phyloP scores from a whole-genome alignment of 2,888 invertebrate species.

The Dione juno region DNA sequence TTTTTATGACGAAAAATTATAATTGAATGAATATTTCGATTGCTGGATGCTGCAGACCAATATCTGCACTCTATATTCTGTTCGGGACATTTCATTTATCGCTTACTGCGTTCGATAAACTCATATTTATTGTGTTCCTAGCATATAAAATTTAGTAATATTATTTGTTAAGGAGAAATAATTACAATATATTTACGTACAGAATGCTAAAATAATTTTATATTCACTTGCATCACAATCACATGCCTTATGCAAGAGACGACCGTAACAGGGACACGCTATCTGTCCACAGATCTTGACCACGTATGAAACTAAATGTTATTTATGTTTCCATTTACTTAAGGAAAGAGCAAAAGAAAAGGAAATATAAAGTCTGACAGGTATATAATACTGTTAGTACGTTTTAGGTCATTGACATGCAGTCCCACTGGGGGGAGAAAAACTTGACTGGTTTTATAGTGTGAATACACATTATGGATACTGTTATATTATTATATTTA shows the following conservation, averaged over 20 bases:
- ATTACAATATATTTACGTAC: not conserved
- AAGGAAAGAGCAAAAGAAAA: conserved; percentile 43
- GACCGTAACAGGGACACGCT: not conserved
- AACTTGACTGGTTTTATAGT: conserved; percentile 1
- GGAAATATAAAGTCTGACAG: conserved; percentile 30
- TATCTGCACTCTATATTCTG: conserved; percentile 46
- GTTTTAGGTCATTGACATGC: conserved; percentile 30
- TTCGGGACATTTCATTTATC: conserved; percentile 57
- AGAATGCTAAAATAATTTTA: not conserved
- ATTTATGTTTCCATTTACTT: conserved; percentile 22
- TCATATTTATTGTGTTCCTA: not conserved
- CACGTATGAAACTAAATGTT: conserved; percentile 27
- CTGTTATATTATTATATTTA: not conserved
- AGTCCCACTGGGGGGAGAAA: conserved; percentile 27
- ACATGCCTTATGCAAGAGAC: conserved; percentile 7
- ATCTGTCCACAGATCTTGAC: conserved; percentile 7
- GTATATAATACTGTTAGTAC: conserved; percentile 37
- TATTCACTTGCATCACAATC: not conserved
- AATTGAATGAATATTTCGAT: conserved; percentile 6
- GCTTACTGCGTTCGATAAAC: conserved; percentile 45
- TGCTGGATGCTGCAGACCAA: not conserved
- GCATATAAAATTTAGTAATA: not conserved
- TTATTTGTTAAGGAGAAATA: not conserved
- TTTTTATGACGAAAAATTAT: not conserved
- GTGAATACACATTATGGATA: not conserved